A percentile compares a stretch with the other conserved stretches of the same genome.
Conservation (phyloP, 2,113 vertebrate genomes). For the mouse (Mus musculus) region GRCm39 chr13:69625501-69626000, state of each 20-base stretch:
- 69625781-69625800: not conserved
- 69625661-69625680: not conserved
- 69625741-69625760: not conserved
- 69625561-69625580: too few relatives aligned
- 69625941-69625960: not conserved
- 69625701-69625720: not conserved
- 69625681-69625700: too few relatives aligned
- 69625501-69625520: too few relatives aligned
- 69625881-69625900: not conserved
- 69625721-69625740: not conserved
- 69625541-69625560: too few relatives aligned
- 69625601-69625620: not conserved
- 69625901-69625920: not conserved
- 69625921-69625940: not conserved
- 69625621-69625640: not conserved
- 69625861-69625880: not conserved
- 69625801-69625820: too few relatives aligned
- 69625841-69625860: not conserved
- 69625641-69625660: not conserved
- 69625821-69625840: not conserved
- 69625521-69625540: too few relatives aligned
- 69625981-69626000: fast-evolving
- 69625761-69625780: not conserved
- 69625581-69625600: not conserved
- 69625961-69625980: not conserved